Evolutionary conservation across 2,113 vertebrate species (phyloP), one percentile per base, ranked within the genome.

Genomic region (Drymodes brunneopygia): DNA sequence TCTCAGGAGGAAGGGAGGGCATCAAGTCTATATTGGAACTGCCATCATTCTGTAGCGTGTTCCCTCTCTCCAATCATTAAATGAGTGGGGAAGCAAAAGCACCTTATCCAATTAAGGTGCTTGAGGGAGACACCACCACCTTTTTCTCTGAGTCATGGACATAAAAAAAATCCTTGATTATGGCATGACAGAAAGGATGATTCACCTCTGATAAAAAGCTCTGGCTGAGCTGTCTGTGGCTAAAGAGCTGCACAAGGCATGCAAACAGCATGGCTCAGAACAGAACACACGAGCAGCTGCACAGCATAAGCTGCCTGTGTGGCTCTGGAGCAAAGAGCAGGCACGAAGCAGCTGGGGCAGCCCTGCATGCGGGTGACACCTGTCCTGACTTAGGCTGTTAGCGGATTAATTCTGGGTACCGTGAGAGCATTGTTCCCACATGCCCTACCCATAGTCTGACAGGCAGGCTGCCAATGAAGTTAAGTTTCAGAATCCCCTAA

Each of bases 401-500:
- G 36, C 2, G 1, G 89, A 93, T 97, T 94, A 86, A 71, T 51
- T 12, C 64, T 29, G 58, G 40, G 40, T 40, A 89, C 92, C 65
- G 38, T 27, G 69, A 78, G 88, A 94, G 85, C 85, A 50, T 35
- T 95, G 92, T 56, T 97, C 86, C 88, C 90, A 86, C 42, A 84
- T 77, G 86, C 91, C 95, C 92, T 91, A 15, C 58, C 64, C 85
- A 62, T 54, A 45, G 64, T 16, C 38, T 7, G 70, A 35, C 48
- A 69, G 92, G 94, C 94, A 94, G 54, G 9, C 79, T 92, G 94
- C 95, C 95, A 96, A 56, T 0, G 25, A 77, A 85, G 83, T 65
- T 81, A 94, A 91, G 65, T 91, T 95, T 80, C 92, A 87, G 88
- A 97, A 96, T 96, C 96, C 90, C 84, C 94, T 97, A 95, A 97